A percentile compares a stretch with the other conserved stretches of the same genome.
phyloP scores from a whole-genome alignment of 2,113 vertebrate species.

The Megatriorchis doriae region DNA sequence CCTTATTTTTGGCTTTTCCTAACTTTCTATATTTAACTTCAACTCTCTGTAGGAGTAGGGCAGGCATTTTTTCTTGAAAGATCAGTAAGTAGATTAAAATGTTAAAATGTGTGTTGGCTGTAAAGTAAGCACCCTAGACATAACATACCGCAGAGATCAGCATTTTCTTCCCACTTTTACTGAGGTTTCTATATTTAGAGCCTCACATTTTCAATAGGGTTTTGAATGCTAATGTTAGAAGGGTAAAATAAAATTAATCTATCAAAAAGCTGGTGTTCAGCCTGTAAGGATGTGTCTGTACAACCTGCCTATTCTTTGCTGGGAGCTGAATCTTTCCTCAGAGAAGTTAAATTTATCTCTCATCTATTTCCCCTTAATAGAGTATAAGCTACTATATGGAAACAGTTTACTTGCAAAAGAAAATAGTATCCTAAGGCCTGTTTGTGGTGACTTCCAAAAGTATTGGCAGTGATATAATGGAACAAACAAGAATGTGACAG shows the following conservation, averaged over 20 bases:
- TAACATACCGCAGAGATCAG: not conserved
- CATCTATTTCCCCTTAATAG: not conserved
- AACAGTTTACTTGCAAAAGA: not conserved
- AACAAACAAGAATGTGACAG: not conserved
- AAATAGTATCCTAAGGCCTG: not conserved
- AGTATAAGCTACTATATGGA: not conserved
- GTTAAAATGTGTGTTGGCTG: not conserved
- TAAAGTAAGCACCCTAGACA: not conserved
- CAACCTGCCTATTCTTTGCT: not conserved
- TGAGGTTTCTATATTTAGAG: not conserved
- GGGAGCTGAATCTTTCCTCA: not conserved
- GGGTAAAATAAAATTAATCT: conserved; percentile 2
- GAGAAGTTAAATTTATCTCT: not conserved
- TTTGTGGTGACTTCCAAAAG: not conserved
- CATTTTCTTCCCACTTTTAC: not conserved
- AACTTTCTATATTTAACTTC: conserved; percentile 1
- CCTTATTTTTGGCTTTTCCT: conserved; percentile 18
- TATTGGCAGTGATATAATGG: not conserved
- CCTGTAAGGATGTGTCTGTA: not conserved
- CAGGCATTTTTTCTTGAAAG: not conserved
- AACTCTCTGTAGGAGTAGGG: not conserved
- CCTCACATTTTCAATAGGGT: not conserved
- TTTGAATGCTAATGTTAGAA: not conserved
- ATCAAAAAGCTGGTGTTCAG: not conserved
- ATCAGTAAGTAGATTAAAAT: not conserved